A percentile compares a stretch with the other conserved stretches of the same genome.
Evolutionary conservation across 2,797 vertebrate species (phyloP).

Genomic region (Leuciscus waleckii): DNA sequence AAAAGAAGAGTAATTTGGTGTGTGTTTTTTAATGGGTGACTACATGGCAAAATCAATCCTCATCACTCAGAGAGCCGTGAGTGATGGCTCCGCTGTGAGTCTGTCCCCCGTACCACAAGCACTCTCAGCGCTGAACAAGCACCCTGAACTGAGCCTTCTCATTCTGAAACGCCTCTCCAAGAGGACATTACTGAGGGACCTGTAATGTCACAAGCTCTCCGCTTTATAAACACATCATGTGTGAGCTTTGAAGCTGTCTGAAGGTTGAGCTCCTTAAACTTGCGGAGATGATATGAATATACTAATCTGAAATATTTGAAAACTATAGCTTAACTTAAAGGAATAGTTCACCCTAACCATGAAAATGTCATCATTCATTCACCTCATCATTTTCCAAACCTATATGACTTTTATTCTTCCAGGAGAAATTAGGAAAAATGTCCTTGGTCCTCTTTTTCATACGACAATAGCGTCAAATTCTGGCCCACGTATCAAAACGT

Average conservation of each 20-base stretch:
- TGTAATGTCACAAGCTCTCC: slow-evolving; percentile 63
- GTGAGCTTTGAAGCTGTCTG: slow-evolving; percentile 50
- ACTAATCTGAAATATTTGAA: slow-evolving; percentile 52
- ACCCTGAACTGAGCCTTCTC: slow-evolving; percentile 58
- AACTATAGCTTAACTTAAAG: not conserved
- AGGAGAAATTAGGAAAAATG: slow-evolving; percentile 23
- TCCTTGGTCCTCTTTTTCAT: not conserved
- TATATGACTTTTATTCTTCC: not conserved
- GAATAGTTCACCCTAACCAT: not conserved
- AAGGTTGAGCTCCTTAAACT: slow-evolving; percentile 55
- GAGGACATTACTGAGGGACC: slow-evolving; percentile 65
- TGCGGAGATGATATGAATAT: slow-evolving; percentile 35
- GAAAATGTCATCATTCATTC: not conserved
- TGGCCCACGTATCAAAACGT: not conserved
- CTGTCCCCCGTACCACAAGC: slow-evolving; percentile 71
- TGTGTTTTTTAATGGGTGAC: slow-evolving; percentile 60
- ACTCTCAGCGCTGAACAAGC: slow-evolving; percentile 63
- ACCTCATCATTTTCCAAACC: not conserved
- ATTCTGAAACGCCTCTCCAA: slow-evolving; percentile 56
- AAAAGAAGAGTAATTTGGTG: slow-evolving; percentile 58
- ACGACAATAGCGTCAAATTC: not conserved
- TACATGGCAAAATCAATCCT: slow-evolving; percentile 62
- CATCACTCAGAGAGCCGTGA: slow-evolving; percentile 64
- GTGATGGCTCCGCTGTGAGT: slow-evolving; percentile 68
- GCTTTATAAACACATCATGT: slow-evolving; percentile 58